These are phyloP conservation scores for Vesta saturnalis DNA, from an alignment of 2,888 invertebrate genomes.

Conservation along the genomic window DNA sequence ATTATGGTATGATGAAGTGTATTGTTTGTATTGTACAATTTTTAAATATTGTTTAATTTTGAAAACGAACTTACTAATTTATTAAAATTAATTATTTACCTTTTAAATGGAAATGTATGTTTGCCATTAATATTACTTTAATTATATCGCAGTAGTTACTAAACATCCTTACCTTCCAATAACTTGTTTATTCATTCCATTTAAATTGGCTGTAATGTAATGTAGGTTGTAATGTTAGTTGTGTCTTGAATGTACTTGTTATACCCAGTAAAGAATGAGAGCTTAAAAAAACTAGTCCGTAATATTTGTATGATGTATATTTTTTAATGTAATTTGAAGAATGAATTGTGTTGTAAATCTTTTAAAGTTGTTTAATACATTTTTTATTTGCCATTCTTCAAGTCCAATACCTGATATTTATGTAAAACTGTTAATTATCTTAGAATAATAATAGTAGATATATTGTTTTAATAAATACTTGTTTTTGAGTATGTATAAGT, in stretches of 20 bases:
- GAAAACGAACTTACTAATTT: too few relatives aligned
- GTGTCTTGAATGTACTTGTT: slow-evolving; percentile 20
- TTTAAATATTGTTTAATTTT: too few relatives aligned
- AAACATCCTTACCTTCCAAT: slow-evolving; percentile 11
- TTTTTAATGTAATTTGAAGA: slow-evolving; percentile 16
- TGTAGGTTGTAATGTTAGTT: slow-evolving; percentile 17
- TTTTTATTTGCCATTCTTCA: not conserved
- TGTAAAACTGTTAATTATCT: slow-evolving; percentile 31
- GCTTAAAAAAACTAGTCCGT: slow-evolving; percentile 32
- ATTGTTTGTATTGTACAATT: not conserved
- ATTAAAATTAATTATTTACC: not conserved
- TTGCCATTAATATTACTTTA: not conserved
- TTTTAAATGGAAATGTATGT: not conserved
- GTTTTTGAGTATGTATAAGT: too few relatives aligned
- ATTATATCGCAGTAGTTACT: slow-evolving; percentile 4
- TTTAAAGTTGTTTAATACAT: slow-evolving; percentile 3
- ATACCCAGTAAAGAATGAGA: slow-evolving; percentile 15
- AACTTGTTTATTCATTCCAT: slow-evolving; percentile 31
- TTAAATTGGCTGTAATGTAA: slow-evolving; percentile 32
- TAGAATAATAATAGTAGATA: slow-evolving; percentile 16
- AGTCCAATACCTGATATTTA: slow-evolving; percentile 18
- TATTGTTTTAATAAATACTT: slow-evolving; percentile 30
- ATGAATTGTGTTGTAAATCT: slow-evolving; percentile 2
- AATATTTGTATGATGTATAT: slow-evolving; percentile 24
- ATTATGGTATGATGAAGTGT: not conserved